phyloP scores from a whole-genome alignment of 2,888 invertebrate species.

The Hedychridium roseum region DNA sequence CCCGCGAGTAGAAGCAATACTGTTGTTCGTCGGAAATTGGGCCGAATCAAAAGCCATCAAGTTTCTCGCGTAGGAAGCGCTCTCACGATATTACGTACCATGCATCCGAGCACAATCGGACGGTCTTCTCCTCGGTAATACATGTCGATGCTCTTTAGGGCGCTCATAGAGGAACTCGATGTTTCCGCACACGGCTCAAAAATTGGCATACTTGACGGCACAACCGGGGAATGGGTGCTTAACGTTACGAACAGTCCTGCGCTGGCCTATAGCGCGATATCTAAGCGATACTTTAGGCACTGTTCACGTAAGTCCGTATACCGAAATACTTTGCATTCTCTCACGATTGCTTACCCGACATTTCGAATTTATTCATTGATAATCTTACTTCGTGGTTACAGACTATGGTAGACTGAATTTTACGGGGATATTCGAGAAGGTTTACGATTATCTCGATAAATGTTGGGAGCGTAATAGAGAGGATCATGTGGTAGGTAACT shows the following conservation, averaged over 20 bases:
- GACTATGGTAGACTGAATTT: conserved; percentile 43
- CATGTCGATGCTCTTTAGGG: conserved; percentile 66
- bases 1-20: conserved; percentile 41
- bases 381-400: too few relatives aligned
- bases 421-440: conserved; percentile 28
- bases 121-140: too few relatives aligned
- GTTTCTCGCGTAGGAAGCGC: conserved; percentile 43
- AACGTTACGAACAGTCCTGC: conserved; percentile 69
- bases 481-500: conserved; percentile 36
- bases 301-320: conserved; percentile 35
- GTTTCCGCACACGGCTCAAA: conserved; percentile 69
- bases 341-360: too few relatives aligned
- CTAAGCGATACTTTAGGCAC: conserved; percentile 35
- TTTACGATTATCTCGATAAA: conserved; percentile 35
- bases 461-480: conserved; percentile 36
- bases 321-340: too few relatives aligned
- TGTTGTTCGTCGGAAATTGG: conserved; percentile 51
- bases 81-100: too few relatives aligned
- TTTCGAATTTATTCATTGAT: too few relatives aligned
- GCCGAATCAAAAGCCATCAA: conserved; percentile 37
- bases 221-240: conserved; percentile 70
- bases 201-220: conserved; percentile 71
- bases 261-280: conserved; percentile 51
- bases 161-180: conserved; percentile 69
- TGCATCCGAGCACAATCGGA: too few relatives aligned